Percentiles rank a stretch among this genome's conserved stretches.
These are phyloP conservation scores for Orcinus orca DNA, from an alignment of 2,113 vertebrate species.

Conservation along the genomic window DNA sequence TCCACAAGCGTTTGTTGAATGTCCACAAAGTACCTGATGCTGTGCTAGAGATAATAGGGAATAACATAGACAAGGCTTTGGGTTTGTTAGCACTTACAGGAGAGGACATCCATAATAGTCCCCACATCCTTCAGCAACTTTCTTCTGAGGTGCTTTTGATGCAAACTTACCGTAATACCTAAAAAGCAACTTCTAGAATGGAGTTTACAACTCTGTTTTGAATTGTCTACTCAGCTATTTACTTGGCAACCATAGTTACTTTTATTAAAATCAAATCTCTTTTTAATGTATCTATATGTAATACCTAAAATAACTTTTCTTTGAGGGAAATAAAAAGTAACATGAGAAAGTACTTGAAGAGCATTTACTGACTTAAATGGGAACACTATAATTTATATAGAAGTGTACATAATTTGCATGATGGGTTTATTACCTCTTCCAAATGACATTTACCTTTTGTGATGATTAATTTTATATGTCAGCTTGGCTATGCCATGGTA, in stretches of 20 bases:
- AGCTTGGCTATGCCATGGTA: not conserved
- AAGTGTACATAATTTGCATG: not conserved
- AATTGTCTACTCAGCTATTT: not conserved
- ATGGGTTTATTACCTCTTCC: not conserved
- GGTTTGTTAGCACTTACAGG: not conserved
- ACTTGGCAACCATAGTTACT: not conserved
- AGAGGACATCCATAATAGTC: fast-evolving
- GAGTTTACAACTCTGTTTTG: not conserved
- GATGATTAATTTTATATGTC: not conserved
- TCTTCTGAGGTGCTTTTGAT: not conserved
- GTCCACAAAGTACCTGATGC: not conserved
- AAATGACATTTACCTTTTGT: not conserved
- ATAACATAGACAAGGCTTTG: too few species aligned
- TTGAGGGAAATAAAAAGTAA: not conserved
- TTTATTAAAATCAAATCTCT: not conserved
- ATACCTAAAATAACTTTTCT: not conserved
- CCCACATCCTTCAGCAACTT: not conserved
- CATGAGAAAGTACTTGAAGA: not conserved
- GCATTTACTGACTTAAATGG: not conserved
- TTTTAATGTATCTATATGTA: not conserved
- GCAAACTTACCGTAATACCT: not conserved
- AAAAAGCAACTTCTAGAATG: not conserved
- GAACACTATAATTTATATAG: not conserved
- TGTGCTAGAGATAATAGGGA: not conserved
- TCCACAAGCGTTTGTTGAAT: not conserved